phyloP scores from a whole-genome alignment of 2,113 vertebrate species.

The Alectura lathami region DNA sequence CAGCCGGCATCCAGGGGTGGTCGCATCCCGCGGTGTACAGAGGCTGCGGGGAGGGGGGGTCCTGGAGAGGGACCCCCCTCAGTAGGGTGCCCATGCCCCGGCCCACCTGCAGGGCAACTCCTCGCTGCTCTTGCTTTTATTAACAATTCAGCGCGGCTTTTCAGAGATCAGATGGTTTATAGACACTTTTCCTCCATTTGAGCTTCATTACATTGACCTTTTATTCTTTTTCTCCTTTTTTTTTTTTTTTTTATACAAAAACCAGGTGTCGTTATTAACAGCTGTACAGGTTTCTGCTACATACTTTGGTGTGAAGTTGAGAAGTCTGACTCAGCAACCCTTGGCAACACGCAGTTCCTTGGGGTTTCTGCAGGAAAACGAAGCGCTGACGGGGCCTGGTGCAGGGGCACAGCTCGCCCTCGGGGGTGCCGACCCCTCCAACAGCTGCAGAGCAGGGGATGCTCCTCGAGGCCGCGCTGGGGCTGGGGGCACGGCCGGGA shows the following conservation, averaged over 20 bases:
- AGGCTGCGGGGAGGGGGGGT: not conserved
- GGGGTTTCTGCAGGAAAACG: not conserved
- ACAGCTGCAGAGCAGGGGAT: rapidly evolving
- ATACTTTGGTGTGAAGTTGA: slow-evolving; percentile 84
- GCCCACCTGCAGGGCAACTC: rapidly evolving
- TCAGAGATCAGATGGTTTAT: not conserved
- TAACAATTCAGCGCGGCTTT: not conserved
- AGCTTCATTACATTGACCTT: slow-evolving; percentile 30
- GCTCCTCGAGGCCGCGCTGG: not conserved
- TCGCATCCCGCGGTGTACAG: not conserved
- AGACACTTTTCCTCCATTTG: not conserved
- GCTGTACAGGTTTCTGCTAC: slow-evolving; percentile 84
- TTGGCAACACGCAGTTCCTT: not conserved
- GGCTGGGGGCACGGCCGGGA: not conserved
- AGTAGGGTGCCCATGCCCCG: rapidly evolving
- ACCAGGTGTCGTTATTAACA: slow-evolving; percentile 71
- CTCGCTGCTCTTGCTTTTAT: not conserved
- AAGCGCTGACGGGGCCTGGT: not conserved
- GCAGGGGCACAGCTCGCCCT: too few relatives aligned
- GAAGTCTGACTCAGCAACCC: slow-evolving; percentile 31
- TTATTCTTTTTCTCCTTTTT: not conserved
- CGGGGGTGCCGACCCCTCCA: not conserved
- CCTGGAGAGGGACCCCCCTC: not conserved
- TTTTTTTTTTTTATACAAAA: not conserved
- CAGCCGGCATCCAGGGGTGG: rapidly evolving